Base-by-base conservation (phyloP, 2,797 vertebrate species). In the Peromyscus eremicus region DNA sequence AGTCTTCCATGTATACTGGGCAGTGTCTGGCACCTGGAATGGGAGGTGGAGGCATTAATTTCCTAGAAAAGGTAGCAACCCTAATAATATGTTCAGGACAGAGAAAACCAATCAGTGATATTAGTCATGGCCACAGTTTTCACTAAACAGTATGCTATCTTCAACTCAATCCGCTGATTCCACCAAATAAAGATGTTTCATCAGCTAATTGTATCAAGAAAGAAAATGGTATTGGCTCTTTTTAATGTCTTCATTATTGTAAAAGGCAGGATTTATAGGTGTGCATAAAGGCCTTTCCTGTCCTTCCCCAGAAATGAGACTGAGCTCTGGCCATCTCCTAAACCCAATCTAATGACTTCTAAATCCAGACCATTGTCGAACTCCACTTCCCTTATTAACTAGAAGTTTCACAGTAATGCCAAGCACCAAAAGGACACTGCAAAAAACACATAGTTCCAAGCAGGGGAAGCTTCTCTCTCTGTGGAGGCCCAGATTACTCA, bases 261-360 rank as follows among this genome's bases (percentile, higher is more conserved):
- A 95, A 97, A 95, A 96, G 71, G 55, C 23, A 93, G 92, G 82
- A 96, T 97, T 98, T 98, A 92, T 79, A 85, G 87, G 23, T 97
- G 46, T 43, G 66, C 73, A 94, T 95, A 95, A 96, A 93, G 57
- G 27, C 19, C 40, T 96, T 96, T 85, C 40, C 43, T 92, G 90
- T 84, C 76, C 75, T 88, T n/a, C 46, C n/a, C 55, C 46, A 92
- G 89, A 96, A 92, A 85, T 34, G 16, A 96, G 88, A 93, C 92
- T 93, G 94, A 97, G 89, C 75, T 52, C 17, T 89, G 25, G 62
- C 55, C 77, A 49, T 92, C 92, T 94, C 68, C 85, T 95, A 93
- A 95, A 87, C 68, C 71, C 52, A 87, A 25, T 34, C 60, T 92
- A 94, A 89, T 34, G 4, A 1, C 92, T 89, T 52, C 84, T 73